Evolutionary conservation across 2,797 vertebrate species (phyloP).

Genomic region (Coendou prehensilis): DNA sequence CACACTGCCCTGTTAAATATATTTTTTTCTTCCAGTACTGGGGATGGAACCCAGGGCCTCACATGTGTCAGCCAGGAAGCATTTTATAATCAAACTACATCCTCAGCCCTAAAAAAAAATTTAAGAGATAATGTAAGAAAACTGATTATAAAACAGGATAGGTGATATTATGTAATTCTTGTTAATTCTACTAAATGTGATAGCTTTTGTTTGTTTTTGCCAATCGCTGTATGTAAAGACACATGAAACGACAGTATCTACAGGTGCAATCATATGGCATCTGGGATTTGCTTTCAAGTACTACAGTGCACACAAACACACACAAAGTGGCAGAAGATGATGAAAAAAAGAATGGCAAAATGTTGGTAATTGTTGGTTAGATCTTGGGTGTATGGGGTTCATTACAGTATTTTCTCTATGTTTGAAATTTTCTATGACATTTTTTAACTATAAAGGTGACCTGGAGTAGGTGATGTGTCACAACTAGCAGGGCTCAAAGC

Average conservation of each 20-base stretch:
- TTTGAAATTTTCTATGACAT: slow-evolving; percentile 25
- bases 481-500: neutral
- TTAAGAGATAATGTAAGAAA: slow-evolving; percentile 23
- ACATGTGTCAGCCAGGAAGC: neutral
- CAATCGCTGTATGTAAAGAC: neutral
- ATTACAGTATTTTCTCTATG: neutral
- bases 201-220: neutral
- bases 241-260: neutral
- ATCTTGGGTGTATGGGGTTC: neutral
- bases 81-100: neutral
- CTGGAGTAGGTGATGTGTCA: neutral
- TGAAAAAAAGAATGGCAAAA: slow-evolving; percentile 1
- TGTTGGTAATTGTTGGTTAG: neutral
- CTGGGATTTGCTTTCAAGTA: slow-evolving; percentile 13
- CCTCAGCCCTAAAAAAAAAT: slow-evolving; percentile 22
- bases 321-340: neutral
- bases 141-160: slow-evolving; percentile 26
- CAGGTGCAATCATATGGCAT: neutral
- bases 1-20: neutral
- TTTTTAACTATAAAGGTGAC: slow-evolving; percentile 42
- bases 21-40: neutral
- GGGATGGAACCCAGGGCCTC: neutral
- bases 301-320: neutral
- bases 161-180: slow-evolving; percentile 59
- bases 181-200: neutral